Evolutionary conservation across 2,113 vertebrate species (phyloP).

Genomic region (Rattus norvegicus): DNA sequence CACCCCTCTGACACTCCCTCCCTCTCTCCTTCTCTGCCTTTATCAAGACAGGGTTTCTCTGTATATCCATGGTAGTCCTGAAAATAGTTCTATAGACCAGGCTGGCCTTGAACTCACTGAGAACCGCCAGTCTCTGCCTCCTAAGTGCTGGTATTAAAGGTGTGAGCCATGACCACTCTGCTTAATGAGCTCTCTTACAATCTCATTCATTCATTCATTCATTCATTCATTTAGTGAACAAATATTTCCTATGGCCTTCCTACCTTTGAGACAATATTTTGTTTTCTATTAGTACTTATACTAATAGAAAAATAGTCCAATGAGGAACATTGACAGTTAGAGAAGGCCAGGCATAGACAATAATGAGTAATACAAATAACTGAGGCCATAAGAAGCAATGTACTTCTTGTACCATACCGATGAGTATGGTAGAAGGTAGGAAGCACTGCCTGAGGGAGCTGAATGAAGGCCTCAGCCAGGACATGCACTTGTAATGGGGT

Average conservation of each 20-base stretch:
- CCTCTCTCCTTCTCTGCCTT: neutral
- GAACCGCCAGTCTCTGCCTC: neutral
- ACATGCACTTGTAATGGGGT: neutral
- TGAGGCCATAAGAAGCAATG: neutral
- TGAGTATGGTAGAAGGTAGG: neutral
- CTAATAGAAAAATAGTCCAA: neutral
- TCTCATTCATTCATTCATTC: neutral
- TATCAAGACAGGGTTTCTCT: neutral
- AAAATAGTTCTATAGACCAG: neutral
- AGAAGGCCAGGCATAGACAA: neutral
- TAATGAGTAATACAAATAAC: neutral
- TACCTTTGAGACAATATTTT: neutral
- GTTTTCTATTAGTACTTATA: neutral
- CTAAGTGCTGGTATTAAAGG: neutral
- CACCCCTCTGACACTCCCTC: no score
- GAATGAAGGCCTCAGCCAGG: neutral
- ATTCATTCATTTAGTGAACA: neutral
- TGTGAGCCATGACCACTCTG: neutral
- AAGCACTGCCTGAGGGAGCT: neutral
- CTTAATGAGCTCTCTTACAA: neutral
- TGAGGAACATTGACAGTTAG: neutral
- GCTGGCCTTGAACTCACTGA: neutral
- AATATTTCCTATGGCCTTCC: neutral
- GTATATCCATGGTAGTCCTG: neutral
- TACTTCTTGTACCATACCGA: no score